Base-by-base conservation (phyloP, 1,140 invertebrate species). In the Cephus cinctus region DNA sequence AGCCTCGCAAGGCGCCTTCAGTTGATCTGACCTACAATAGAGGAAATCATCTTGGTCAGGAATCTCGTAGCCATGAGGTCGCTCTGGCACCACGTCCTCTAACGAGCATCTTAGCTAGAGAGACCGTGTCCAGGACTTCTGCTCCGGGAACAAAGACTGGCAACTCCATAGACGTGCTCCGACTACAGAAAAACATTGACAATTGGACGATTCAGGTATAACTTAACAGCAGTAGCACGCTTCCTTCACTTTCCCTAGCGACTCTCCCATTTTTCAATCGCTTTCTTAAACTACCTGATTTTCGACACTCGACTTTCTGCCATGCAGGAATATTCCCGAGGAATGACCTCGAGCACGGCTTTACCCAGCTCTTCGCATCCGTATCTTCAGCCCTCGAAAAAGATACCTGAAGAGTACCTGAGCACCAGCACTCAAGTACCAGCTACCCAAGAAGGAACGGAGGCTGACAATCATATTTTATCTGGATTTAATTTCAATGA, bases 161-260 rank as follows among this genome's bases (percentile, higher is more conserved):
- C 47, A 79, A 80, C 27, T 81, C 81, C 0, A 86, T 88, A 56
- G 86, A 89, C 59, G 80, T 87, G 12, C 80, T 83, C 18, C 83
- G 83, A 60, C 65, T 90, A 36, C 88, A 90, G 63, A 87, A 89
- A 57, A 89, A 88, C 54, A 91, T 91, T 27, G 88, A 91, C 59
- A 86, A 87, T 23, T 91, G 89, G 89, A 90, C 88, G 1, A 86
- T 87, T 56, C 86, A 89, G 76, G 86, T 87, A 67, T 87, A 81
- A 18, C 23, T 43, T 43, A 19, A 27, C 31, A 22, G 15, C 47
- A n/a, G n/a, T n/a, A n/a, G n/a, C n/a, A n/a, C n/a, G n/a, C n/a
- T n/a, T n/a, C n/a, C n/a, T n/a, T 34, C 40, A 14, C 16, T 53
- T 16, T 21, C 23, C 15, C 39, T 32, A 25, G 31, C 44, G 20